Evolutionary conservation across 2,888 invertebrate species (phyloP).

Genomic region (Strigamia maritima): DNA sequence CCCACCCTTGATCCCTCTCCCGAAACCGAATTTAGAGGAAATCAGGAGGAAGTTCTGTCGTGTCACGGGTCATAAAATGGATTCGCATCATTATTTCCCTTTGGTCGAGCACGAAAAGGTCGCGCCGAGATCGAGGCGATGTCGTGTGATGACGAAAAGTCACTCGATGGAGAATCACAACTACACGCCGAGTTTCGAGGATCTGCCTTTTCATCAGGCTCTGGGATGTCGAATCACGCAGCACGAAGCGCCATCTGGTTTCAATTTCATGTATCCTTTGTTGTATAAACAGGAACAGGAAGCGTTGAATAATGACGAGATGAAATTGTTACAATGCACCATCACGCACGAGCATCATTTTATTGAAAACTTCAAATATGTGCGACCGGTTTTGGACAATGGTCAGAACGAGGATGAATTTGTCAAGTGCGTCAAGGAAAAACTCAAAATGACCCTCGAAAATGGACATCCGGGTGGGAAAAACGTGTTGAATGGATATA

Average conservation of each 20-base stretch:
- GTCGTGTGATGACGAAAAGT: conserved; percentile 65
- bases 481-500: not conserved
- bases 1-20: conserved; percentile 69
- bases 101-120: conserved; percentile 44
- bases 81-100: conserved; percentile 47
- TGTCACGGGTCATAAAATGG: conserved; percentile 63
- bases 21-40: conserved; percentile 78
- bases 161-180: conserved; percentile 63
- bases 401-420: conserved; percentile 43
- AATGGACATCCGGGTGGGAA: conserved; percentile 50
- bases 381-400: conserved; percentile 42
- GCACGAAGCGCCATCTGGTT: conserved; percentile 66
- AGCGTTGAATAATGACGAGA: conserved; percentile 42
- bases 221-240: conserved; percentile 54
- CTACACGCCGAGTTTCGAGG: conserved; percentile 49
- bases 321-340: conserved; percentile 61
- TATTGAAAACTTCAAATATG: conserved; percentile 40
- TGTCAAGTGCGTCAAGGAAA: conserved; percentile 39
- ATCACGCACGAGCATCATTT: conserved; percentile 42
- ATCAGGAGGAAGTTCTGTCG: conserved; percentile 65
- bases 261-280: conserved; percentile 70
- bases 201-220: conserved; percentile 36
- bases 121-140: conserved; percentile 46
- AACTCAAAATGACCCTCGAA: conserved; percentile 45
- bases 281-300: conserved; percentile 56